Percentiles rank a stretch among this genome's conserved stretches.
Conservation (phyloP, 2,797 vertebrate genomes). For the Tapera naevia region DNA sequence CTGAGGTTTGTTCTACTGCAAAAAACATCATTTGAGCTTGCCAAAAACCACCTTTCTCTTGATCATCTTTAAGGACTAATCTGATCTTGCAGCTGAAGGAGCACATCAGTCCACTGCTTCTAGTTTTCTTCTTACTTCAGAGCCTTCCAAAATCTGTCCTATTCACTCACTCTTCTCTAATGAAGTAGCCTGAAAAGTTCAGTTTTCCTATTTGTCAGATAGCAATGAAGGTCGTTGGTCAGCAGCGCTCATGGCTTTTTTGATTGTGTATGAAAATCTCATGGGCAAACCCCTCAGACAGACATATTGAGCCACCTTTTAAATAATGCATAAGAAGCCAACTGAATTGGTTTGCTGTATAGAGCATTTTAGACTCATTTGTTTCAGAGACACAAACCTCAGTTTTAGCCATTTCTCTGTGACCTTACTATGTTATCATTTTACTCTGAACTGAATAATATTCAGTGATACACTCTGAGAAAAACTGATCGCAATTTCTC, state of each 20-base stretch:
- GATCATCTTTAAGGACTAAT: not conserved
- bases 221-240: not conserved
- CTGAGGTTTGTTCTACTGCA: not conserved
- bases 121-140: not conserved
- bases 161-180: not conserved
- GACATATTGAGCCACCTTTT: not conserved
- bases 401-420: not conserved
- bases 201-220: not conserved
- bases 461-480: not conserved
- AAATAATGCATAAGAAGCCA: not conserved
- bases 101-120: not conserved
- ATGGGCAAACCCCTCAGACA: not conserved
- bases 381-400: not conserved
- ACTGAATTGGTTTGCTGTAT: not conserved
- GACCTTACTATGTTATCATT: not conserved
- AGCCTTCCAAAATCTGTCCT: not conserved
- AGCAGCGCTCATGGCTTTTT: accelerated
- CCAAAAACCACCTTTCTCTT: not conserved
- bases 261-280: not conserved
- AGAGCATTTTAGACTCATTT: not conserved
- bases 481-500: not conserved
- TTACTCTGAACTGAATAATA: not conserved
- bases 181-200: not conserved
- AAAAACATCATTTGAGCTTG: not conserved
- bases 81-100: not conserved